These are phyloP conservation scores for Morpho helenor DNA, from an alignment of 2,888 invertebrate genomes.

Conservation along the genomic window DNA sequence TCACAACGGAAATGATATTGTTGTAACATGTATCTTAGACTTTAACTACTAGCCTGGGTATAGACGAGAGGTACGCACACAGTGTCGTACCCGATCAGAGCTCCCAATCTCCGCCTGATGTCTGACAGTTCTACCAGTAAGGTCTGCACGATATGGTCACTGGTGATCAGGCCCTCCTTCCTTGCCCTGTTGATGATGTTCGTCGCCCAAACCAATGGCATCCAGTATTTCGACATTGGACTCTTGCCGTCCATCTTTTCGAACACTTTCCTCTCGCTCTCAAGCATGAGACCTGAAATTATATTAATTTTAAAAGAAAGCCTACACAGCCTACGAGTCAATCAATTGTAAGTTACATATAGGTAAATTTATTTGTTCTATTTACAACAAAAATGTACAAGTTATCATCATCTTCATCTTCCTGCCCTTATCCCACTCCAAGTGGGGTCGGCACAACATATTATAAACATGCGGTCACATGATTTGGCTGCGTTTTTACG, in stretches of 20 bases:
- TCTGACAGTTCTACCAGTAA: conserved; percentile 93
- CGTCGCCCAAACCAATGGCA: conserved; percentile 96
- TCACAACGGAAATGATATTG: too few species aligned
- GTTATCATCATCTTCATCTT: too few species aligned
- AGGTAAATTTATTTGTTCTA: too few species aligned
- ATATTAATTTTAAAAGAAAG: neutral
- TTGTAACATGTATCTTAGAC: too few species aligned
- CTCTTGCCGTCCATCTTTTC: conserved; percentile 94
- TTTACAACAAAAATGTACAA: too few species aligned
- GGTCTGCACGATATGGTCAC: conserved; percentile 96
- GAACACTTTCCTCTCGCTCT: conserved; percentile 94
- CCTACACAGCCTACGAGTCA: too few species aligned
- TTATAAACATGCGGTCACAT: too few species aligned
- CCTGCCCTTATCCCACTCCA: too few species aligned
- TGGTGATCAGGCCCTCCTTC: conserved; percentile 89
- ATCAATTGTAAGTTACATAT: too few species aligned
- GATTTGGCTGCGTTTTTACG: too few species aligned
- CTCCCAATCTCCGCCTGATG: conserved; percentile 89
- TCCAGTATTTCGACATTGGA: conserved; percentile 94
- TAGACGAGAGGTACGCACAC: conserved; percentile 95
- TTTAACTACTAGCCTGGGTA: conserved; percentile 82
- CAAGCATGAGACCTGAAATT: conserved; percentile 89
- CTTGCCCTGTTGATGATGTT: conserved; percentile 93
- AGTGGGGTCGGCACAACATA: too few species aligned
- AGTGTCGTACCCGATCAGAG: conserved; percentile 93